phyloP scores from a whole-genome alignment of 1,140 invertebrate genomes.

The Lethrus apterus region DNA sequence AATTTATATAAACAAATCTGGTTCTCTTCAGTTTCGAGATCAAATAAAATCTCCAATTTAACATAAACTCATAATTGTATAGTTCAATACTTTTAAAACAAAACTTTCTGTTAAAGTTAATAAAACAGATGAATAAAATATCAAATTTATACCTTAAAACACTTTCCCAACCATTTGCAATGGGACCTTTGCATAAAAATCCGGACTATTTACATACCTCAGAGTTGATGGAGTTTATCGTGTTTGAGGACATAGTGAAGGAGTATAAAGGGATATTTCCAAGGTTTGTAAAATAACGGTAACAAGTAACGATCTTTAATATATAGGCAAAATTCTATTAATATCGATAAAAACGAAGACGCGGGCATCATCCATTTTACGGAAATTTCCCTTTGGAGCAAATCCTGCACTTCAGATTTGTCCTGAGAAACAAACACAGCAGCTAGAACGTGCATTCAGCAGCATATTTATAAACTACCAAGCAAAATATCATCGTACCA shows the following conservation, averaged over 20 bases:
- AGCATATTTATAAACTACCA: neutral
- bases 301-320: constrained; percentile 41
- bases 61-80: too few relatives aligned
- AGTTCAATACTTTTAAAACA: too few relatives aligned
- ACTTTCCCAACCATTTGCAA: too few relatives aligned
- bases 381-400: constrained; percentile 33
- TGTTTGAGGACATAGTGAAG: constrained; percentile 39
- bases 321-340: constrained; percentile 38
- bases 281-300: constrained; percentile 38
- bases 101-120: too few relatives aligned
- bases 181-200: too few relatives aligned
- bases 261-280: constrained; percentile 43
- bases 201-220: constrained; percentile 16
- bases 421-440: constrained; percentile 35
- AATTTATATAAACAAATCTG: too few relatives aligned
- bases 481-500: too few relatives aligned
- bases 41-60: too few relatives aligned
- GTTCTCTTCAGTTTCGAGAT: too few relatives aligned
- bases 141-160: too few relatives aligned
- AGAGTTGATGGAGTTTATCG: constrained; percentile 26
- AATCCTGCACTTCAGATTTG: constrained; percentile 28
- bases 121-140: too few relatives aligned
- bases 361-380: constrained; percentile 36
- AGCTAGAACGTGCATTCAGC: constrained; percentile 28
- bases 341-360: constrained; percentile 37